Evolutionary conservation across 2,888 invertebrate genomes (phyloP), one percentile per base, ranked within the genome.

Genomic region (Pachliopta kotzebuea): DNA sequence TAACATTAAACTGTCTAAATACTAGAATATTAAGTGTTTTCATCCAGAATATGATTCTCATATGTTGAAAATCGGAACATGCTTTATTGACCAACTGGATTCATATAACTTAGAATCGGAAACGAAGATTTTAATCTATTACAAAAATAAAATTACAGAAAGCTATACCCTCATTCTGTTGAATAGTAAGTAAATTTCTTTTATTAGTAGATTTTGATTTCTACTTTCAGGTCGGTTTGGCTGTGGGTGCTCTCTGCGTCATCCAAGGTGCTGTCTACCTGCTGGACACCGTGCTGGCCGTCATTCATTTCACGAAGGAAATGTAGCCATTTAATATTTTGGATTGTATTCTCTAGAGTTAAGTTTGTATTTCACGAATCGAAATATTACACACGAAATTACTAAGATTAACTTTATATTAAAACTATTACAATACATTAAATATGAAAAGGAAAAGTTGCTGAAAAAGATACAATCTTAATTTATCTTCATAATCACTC

Each of bases 261-360:
- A 92, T 97, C 71, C 94, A 95, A 74, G 96, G 96, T 17, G 96
- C 96, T 0, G 92, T 95, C 0, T 97, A 96, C 79, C 86, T 97
- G 11, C 82, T 96, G n/a, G 97, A 97, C 74, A 94, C 96, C 0
- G 95, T 96, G 0, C 83, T 97, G 45, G 94, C 96, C 31, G 94
- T 95, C 75, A 93, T 96, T 76, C 95, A 96, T 76, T 95, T 93
- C 79, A 94, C 94, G 37, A 95, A 95, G 81, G 94, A 94, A 56
- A 93, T 93, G 88, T 93, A 91, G 74, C 68, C 58, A 65, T 55
- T 37, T 56, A 31, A 26, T 49, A 55, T n/a, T 55, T 70, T 72
- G 72, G 21, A 49, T 26, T 17, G 50, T 50, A 56, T 26, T 45
- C 20, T 21, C 1, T 63, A 58, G 31, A 55, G n/a, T 50, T 65